These are phyloP conservation scores for Chloroceryle inda DNA, from an alignment of 2,797 vertebrate genomes.

Conservation along the genomic window DNA sequence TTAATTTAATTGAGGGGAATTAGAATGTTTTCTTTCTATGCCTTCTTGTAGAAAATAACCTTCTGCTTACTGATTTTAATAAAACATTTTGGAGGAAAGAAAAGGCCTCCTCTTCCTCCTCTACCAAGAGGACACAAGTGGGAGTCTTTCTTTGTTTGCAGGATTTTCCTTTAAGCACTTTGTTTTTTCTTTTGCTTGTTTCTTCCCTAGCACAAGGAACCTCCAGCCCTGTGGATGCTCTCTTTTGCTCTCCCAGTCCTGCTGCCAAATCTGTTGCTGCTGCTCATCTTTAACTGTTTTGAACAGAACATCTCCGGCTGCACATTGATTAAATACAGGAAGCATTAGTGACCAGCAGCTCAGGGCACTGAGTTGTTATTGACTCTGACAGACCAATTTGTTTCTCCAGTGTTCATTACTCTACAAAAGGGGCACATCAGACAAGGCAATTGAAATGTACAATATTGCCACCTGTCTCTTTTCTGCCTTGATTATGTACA, in stretches of 20 bases:
- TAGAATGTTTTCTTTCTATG: neutral
- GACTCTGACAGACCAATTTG: conserved; percentile 68
- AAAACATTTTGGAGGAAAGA: neutral
- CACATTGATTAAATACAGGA: conserved; percentile 63
- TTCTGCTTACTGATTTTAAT: neutral
- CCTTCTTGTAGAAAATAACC: neutral
- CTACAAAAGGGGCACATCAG: conserved; percentile 54
- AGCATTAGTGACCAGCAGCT: conserved; percentile 44
- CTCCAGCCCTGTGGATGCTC: neutral
- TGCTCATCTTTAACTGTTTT: conserved; percentile 51
- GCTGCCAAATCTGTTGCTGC: conserved; percentile 45
- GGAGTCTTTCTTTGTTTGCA: neutral
- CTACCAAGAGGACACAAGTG: neutral
- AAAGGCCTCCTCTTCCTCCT: neutral
- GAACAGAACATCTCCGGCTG: conserved; percentile 43
- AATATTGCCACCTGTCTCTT: conserved; percentile 52
- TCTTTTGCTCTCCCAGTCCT: neutral
- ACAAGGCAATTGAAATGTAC: conserved; percentile 58
- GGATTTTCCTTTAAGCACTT: neutral
- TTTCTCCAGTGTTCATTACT: conserved; percentile 66
- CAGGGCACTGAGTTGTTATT: conserved; percentile 55
- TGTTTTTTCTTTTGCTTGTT: neutral
- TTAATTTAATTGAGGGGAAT: neutral
- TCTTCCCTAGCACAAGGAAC: neutral
- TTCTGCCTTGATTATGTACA: conserved; percentile 53